Base-by-base conservation (phyloP, 2,113 vertebrate species). In the Stictonetta naevosa region DNA sequence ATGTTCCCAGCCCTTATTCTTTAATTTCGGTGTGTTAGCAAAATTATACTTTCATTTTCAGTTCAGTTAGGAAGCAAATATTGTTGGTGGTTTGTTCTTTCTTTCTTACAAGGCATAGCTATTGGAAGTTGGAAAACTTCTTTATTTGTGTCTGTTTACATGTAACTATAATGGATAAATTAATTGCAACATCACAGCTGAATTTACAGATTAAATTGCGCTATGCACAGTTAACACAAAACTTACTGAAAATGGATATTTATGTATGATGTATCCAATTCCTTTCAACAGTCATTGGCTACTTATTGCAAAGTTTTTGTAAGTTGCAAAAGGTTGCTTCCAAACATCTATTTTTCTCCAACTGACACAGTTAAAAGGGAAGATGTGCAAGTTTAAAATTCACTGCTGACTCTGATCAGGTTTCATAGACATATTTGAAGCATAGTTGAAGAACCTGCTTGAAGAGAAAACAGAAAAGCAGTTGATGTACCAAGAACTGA, bases 401-500 rank as follows among this genome's bases (percentile, higher is more conserved):
- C 56, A 26, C 71, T 44, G 98, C 99, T 98, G 98, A 98, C 97
- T 98, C 98, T 95, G 25, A 97, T 99, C 92, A 98, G 98, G 91
- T 97, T 99, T 94, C 98, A 98, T 60, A 98, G 98, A 91, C 98
- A 98, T 97, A 96, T 99, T 94, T 98, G 98, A 77, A 97, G 98
- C 93, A 60, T 99, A 56, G 97, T 98, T 77, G 97, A 48, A 48
- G 46, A 48, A 48, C 19, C 97, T 98, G 17, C 83, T 97, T 8
- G 98, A 98, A 82, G 95, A 98, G 20, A 98, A 98, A 91, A 98
- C 98, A 8, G 97, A 98, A 15, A 98, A 98, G 92, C 98, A 3
- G 98, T 98, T 6, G 98, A 98, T 95, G 98, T 97, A 16, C 96
- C 98, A 5, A 98, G 98, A 85, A 98, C 98, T 15, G 98, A 99